Conservation (phyloP, 2,113 vertebrate species). For the Eulemur macaco region DNA sequence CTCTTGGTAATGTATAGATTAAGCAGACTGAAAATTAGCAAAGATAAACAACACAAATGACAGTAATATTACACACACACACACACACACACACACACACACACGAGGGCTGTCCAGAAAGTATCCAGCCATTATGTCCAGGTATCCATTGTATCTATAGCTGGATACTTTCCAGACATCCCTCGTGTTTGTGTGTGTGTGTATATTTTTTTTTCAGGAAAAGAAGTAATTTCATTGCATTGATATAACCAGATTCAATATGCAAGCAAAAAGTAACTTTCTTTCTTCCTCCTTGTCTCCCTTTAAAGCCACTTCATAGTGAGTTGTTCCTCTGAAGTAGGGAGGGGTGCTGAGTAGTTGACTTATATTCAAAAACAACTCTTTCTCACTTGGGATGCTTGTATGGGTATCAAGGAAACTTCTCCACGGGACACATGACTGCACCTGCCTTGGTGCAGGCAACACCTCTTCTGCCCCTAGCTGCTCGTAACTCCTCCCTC, state of each 20-base stretch:
- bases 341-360: neutral
- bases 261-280: neutral
- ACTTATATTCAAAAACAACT: neutral
- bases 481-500: neutral
- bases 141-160: too few relatives aligned
- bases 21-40: neutral
- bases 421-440: neutral
- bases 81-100: too few relatives aligned
- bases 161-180: too few relatives aligned
- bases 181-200: too few relatives aligned
- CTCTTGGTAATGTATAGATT: neutral
- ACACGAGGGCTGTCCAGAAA: too few relatives aligned
- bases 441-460: neutral
- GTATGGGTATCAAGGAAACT: neutral
- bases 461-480: neutral
- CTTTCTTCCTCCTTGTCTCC: neutral
- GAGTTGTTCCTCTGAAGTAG: neutral
- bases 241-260: neutral
- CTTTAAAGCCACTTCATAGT: neutral
- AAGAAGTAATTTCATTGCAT: neutral
- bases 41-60: neutral
- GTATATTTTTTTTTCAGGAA: neutral
- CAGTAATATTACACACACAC: too few relatives aligned
- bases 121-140: too few relatives aligned
- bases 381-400: neutral